phyloP scores from a whole-genome alignment of 2,113 vertebrate genomes.

The Alligator sinensis region DNA sequence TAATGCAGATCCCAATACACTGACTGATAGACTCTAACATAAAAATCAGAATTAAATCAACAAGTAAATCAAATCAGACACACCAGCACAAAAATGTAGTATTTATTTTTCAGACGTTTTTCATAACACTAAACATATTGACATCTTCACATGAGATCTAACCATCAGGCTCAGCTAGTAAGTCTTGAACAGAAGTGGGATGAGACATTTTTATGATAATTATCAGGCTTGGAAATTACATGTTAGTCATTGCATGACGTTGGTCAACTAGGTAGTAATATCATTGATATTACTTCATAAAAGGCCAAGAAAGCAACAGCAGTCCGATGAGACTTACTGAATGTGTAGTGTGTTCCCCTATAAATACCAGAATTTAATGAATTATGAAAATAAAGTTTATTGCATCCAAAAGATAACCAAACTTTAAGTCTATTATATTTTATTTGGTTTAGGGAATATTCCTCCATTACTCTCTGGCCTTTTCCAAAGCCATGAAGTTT shows the following conservation, averaged over 20 bases:
- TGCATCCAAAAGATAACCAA: background rate
- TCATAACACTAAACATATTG: background rate
- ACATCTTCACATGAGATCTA: background rate
- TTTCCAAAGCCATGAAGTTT: background rate
- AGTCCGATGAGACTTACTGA: background rate
- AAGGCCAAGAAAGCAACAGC: background rate
- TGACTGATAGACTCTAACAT: background rate
- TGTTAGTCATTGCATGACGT: fast-evolving
- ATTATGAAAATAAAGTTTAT: background rate
- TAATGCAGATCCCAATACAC: background rate
- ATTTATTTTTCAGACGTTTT: conserved; percentile 42
- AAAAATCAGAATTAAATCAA: background rate
- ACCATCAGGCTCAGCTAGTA: background rate
- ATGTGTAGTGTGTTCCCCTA: background rate
- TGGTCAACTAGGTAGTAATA: background rate
- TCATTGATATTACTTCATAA: background rate
- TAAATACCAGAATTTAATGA: fast-evolving
- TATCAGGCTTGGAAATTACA: background rate
- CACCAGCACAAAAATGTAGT: background rate
- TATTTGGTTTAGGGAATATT: background rate
- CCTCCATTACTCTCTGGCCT: background rate
- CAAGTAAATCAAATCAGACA: background rate
- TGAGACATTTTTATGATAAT: background rate
- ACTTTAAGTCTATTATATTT: background rate
- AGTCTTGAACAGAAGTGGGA: background rate